A percentile compares a stretch with the other conserved stretches of the same genome.
These are phyloP conservation scores for Cydia fagiglandana DNA, from an alignment of 1,140 invertebrate genomes.

Conservation along the genomic window DNA sequence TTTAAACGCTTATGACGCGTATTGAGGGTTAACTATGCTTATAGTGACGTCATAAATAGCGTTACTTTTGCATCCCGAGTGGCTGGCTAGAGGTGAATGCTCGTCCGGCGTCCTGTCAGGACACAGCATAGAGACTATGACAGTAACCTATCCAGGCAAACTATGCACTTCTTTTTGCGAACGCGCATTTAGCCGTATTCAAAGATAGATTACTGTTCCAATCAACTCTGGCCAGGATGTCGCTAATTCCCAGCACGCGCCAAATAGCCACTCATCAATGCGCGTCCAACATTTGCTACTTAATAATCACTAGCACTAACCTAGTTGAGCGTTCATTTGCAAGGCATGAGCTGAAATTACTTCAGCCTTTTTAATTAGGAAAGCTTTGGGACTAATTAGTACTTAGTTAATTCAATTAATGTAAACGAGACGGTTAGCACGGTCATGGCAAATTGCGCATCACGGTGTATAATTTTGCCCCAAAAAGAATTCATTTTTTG, in stretches of 20 bases:
- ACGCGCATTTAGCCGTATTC: neutral
- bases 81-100: conserved; percentile 54
- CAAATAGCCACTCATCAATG: conserved; percentile 32
- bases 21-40: neutral
- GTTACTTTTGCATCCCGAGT: conserved; percentile 8
- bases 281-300: conserved; percentile 35
- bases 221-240: conserved; percentile 50
- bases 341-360: conserved; percentile 40
- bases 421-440: conserved; percentile 13
- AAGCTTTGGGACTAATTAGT: conserved; percentile 34
- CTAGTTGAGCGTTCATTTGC: conserved; percentile 34
- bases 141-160: neutral
- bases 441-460: conserved; percentile 20
- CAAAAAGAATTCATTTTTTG: conserved; percentile 11
- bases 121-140: neutral
- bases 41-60: conserved; percentile 6
- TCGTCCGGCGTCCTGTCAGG: conserved; percentile 57
- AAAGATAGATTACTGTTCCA: neutral
- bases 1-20: neutral
- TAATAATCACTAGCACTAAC: conserved; percentile 33
- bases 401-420: conserved; percentile 36
- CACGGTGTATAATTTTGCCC: conserved; percentile 27
- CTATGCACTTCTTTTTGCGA: neutral
- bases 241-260: conserved; percentile 69
- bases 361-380: conserved; percentile 34